Base-by-base conservation (phyloP, 2,888 invertebrate genomes). In the Andrena haemorrhoa region DNA sequence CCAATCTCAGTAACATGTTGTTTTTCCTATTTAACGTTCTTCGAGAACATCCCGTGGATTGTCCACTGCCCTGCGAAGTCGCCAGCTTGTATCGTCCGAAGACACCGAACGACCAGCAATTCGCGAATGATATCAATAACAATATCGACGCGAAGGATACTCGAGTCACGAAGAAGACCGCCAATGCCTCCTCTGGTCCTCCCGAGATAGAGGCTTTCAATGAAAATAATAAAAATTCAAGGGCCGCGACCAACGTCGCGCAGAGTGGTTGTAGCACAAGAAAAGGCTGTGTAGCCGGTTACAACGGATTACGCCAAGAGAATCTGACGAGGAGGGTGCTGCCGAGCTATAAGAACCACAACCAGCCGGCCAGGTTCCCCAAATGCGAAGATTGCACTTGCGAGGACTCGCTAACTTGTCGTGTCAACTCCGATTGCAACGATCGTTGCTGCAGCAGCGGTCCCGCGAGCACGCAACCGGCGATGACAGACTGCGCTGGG, bases 1-100 rank as follows among this genome's bases (percentile, higher is more conserved):
- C 29, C n/a, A 79, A 85, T 75, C 75, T 79, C 33, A 76, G 58
- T 65, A 75, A 82, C 61, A 74, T 89, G 33, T 56, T 89, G 12
- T 49, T 66, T 16, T 47, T 68, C 12, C 63, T 89, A 8, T 79
- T 66, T 41, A 78, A 88, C 1, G 51, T 88, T 47, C 75, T 88
- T 8, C 75, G 83, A 76, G 82, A 84, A 23, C 65, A 75, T 10
- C 31, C 58, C 4, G 20, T 16, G 1, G n/a, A 20, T 1, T 61
- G 8, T 7, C 2, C 12, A 12, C n/a, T 16, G 3, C 7, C 31
- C 1, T n/a, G 74, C 2, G 73, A 78, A 33, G 53, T 4, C 12
- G 2, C n/a, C n/a, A 26, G 7, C 26, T 8, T 60, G 20, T 77
- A 63, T 31, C 69, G 66, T 20, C 71, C 73, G 6, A 16, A 16